phyloP scores from a whole-genome alignment of 2,888 invertebrate species.

The Dromius quadrimaculatus region DNA sequence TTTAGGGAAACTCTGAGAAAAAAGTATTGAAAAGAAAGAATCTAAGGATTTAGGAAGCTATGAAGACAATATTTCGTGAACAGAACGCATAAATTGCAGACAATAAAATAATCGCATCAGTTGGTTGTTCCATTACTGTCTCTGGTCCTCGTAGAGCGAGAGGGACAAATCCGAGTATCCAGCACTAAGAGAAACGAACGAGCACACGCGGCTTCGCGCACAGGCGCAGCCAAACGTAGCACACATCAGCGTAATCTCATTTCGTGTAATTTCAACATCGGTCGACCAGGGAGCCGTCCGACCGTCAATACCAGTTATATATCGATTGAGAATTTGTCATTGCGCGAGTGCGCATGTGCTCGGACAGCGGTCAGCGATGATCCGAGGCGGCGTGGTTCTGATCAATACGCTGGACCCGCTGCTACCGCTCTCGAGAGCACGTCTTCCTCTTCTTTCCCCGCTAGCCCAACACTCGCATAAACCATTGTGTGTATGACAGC shows the following conservation, averaged over 20 bases:
- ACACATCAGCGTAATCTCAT: conserved; percentile 59
- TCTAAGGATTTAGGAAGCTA: not conserved
- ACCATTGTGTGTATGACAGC: conserved; percentile 9
- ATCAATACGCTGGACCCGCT: conserved; percentile 66
- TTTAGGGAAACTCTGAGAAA: too few relatives aligned
- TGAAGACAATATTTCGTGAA: conserved; percentile 3
- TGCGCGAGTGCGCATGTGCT: conserved; percentile 24
- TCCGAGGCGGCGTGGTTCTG: conserved; percentile 60
- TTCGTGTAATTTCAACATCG: conserved; percentile 59
- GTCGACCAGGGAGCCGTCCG: conserved; percentile 58
- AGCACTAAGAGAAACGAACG: conserved; percentile 15
- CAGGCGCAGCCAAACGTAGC: conserved; percentile 32
- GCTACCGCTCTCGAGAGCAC: too few relatives aligned
- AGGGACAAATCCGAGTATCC: conserved; percentile 5
- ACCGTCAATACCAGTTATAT: conserved; percentile 66
- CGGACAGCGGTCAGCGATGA: conserved; percentile 65
- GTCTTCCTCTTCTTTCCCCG: too few relatives aligned
- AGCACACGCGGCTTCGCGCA: not conserved
- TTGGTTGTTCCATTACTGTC: conserved; percentile 25
- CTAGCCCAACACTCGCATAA: not conserved
- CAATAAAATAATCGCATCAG: conserved; percentile 30
- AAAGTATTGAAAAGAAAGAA: not conserved
- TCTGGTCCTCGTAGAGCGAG: too few relatives aligned
- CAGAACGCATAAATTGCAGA: not conserved
- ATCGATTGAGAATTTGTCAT: conserved; percentile 62